Percentiles rank a stretch among this genome's conserved stretches.
phyloP scores from a whole-genome alignment of 2,888 invertebrate genomes.

The Sesamia inferens region DNA sequence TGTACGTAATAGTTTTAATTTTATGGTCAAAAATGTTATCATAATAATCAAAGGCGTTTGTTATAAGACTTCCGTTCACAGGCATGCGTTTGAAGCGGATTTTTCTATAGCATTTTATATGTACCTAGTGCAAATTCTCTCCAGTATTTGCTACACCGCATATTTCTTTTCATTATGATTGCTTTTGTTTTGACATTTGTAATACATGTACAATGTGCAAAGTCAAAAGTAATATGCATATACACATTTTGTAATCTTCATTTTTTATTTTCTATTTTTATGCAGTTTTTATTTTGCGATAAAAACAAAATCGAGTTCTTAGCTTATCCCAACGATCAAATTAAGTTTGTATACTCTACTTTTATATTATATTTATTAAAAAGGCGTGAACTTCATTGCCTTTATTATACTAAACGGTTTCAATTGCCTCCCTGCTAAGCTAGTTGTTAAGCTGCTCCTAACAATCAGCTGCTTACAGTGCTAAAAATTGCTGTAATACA shows the following conservation, averaged over 20 bases:
- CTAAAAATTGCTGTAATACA: not conserved
- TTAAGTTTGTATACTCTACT: not conserved
- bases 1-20: constrained; percentile 78
- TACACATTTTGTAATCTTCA: too few species aligned
- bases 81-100: constrained; percentile 15
- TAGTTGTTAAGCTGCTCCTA: not conserved
- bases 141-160: too few species aligned
- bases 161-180: not conserved
- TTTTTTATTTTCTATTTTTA: too few species aligned
- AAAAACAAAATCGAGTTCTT: not conserved
- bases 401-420: not conserved
- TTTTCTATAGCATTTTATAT: constrained; percentile 2
- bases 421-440: not conserved
- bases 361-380: not conserved
- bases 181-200: not conserved
- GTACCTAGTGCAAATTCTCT: constrained; percentile 20
- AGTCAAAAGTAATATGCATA: not conserved
- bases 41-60: constrained; percentile 80
- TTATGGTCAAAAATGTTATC: constrained; percentile 83
- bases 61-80: constrained; percentile 77
- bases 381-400: not conserved
- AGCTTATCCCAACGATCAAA: not conserved
- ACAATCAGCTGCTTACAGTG: not conserved
- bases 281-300: too few species aligned
- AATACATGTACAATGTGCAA: not conserved